A percentile compares a stretch with the other conserved stretches of the same genome.
Conservation (phyloP, 1,140 invertebrate species). For the Lordiphosa clarofinis region DNA sequence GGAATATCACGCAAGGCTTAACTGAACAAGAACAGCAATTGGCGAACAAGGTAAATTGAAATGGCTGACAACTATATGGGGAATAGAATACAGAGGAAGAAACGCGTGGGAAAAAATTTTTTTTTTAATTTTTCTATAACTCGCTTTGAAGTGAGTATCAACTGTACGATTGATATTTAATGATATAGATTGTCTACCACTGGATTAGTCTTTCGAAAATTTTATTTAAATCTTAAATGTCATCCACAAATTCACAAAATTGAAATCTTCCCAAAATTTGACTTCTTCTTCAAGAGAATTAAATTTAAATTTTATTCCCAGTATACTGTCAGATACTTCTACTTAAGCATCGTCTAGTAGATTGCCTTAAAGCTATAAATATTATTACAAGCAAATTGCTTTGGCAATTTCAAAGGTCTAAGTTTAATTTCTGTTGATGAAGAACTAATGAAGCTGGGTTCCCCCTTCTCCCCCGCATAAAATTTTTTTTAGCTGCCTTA, state of each 20-base stretch:
- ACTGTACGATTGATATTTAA: no score
- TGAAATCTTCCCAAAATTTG: no score
- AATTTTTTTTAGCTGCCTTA: conserved; percentile 28
- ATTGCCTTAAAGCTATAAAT: conserved; percentile 8
- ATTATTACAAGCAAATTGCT: conserved; percentile 28
- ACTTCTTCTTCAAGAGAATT: no score
- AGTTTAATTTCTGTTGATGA: conserved; percentile 45
- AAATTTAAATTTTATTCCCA: no score
- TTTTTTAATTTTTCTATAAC: no score
- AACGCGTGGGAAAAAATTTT: no score
- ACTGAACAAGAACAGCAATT: conserved; percentile 34
- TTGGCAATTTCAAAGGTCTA: conserved; percentile 22
- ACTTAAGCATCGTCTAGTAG: background rate
- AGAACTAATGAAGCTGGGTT: conserved; percentile 32
- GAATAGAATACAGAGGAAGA: background rate
- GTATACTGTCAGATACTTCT: no score
- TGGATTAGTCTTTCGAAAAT: no score
- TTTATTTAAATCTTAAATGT: no score
- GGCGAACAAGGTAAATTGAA: conserved; percentile 26
- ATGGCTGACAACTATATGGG: background rate
- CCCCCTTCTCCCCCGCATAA: background rate
- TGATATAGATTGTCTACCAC: no score
- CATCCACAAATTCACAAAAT: no score
- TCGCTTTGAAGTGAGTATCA: no score
- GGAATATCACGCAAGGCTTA: conserved; percentile 43